Conservation (phyloP, 2,797 vertebrate species). For the Dipus sagitta region DNA sequence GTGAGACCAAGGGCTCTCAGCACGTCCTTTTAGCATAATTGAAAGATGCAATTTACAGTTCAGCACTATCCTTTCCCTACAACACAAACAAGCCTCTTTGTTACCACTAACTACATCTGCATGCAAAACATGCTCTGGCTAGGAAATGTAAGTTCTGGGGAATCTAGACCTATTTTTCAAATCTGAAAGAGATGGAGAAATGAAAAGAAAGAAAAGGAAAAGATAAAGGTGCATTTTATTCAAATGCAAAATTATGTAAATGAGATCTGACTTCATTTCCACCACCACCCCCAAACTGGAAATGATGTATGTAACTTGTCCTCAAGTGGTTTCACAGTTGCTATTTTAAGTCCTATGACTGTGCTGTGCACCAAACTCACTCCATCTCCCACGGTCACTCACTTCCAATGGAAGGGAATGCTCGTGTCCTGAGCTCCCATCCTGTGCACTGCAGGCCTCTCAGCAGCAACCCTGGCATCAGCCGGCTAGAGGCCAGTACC, state of each 20-base stretch:
- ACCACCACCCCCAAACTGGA: neutral
- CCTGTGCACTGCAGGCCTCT: neutral
- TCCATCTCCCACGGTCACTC: neutral
- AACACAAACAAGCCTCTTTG: slow-evolving; percentile 44
- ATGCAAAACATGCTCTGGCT: slow-evolving; percentile 39
- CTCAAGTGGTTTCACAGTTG: slow-evolving; percentile 53
- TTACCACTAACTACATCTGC: slow-evolving; percentile 50
- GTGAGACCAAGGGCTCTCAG: neutral
- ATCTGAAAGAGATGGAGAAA: slow-evolving; percentile 71
- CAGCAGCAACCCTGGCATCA: neutral
- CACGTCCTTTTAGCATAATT: neutral
- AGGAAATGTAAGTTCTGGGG: slow-evolving; percentile 24
- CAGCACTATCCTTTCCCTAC: slow-evolving; percentile 38
- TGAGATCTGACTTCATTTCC: slow-evolving; percentile 44
- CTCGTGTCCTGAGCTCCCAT: neutral
- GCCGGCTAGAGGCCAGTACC: neutral
- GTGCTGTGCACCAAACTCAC: neutral
- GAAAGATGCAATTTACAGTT: neutral
- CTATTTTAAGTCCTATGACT: neutral
- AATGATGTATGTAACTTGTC: slow-evolving; percentile 25
- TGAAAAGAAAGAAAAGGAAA: slow-evolving; percentile 67
- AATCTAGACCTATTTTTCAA: slow-evolving; percentile 49
- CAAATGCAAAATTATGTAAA: slow-evolving; percentile 55
- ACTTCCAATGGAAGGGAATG: neutral
- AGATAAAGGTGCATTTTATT: slow-evolving; percentile 57